Base-by-base conservation (phyloP, 2,888 invertebrate genomes). In the Chironomus tentans region DNA sequence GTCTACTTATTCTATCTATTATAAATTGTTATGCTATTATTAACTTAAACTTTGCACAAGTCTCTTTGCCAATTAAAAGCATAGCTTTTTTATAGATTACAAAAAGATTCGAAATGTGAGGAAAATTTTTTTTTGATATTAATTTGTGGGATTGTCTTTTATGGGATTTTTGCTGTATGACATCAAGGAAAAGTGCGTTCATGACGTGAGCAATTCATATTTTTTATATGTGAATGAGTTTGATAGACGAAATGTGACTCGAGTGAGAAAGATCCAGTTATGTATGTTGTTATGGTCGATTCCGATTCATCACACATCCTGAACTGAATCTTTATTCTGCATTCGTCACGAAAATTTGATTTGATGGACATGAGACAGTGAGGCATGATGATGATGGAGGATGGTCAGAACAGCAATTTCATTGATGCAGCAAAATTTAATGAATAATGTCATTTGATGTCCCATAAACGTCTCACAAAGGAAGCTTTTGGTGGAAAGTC, bases 381-480 rank as follows among this genome's bases (percentile, higher is more conserved):
- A 56, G 56, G 18, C 28, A 56, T 5, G 56, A 56, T 38, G 38
- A 4, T 38, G 38, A 56, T 56, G 15, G 15, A 3, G 50, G 18
- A 18, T 56, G 15, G 38, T 18, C 56, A 56, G 56, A 56, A 56
- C 56, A 56, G 56, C 56, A 74, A 21, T 74, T 74, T 68, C 74
- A 74, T 74, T 74, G 46, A 74, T 46, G 74, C 65, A 68, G 74
- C 74, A 74, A 74, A 73, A 72, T 3, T n/a, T 22, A 71, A 56
- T 70, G 47, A 48, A 48, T 21, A 50, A 47, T 46, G 61, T 22
- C 50, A 62, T 62, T 48, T 62, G 22, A 68, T 38, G 22, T 6
- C 22, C 68, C 68, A 68, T 21, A 48, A 65, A n/a, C 21, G 15
- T 74, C 68, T 68, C 74, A 68, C 74, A 62, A 28, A 61, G 18